Conservation (phyloP, 2,113 vertebrate genomes). For the Heterochromis multidens region DNA sequence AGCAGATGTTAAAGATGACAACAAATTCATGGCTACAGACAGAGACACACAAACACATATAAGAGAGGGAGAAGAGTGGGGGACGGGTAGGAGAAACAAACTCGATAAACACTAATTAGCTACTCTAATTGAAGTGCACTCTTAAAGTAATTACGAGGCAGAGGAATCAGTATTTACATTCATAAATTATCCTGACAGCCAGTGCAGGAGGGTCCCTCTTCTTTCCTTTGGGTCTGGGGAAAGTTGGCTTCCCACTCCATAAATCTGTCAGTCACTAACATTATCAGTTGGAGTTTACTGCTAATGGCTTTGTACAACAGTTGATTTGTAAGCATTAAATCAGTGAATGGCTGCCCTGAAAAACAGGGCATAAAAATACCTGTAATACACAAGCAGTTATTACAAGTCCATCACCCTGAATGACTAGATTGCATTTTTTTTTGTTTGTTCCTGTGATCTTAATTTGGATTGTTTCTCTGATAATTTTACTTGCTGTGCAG, state of each 20-base stretch:
- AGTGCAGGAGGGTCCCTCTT: conserved; percentile 8
- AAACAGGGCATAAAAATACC: neutral
- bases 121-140: conserved; percentile 73
- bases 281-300: conserved; percentile 18
- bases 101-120: conserved; percentile 76
- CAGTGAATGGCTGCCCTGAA: neutral
- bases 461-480: neutral
- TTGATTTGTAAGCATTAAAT: neutral
- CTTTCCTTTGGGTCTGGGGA: conserved; percentile 13
- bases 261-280: conserved; percentile 41
- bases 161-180: conserved; percentile 67
- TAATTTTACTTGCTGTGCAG: neutral
- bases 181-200: conserved; percentile 68
- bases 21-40: conserved; percentile 32
- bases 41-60: conserved; percentile 1
- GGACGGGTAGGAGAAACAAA: conserved; percentile 46
- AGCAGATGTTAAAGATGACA: conserved; percentile 50
- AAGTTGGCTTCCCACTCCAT: neutral
- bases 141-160: conserved; percentile 73
- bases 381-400: neutral
- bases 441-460: neutral
- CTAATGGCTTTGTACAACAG: conserved; percentile 4
- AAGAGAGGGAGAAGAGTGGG: neutral
- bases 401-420: neutral
- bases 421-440: neutral